Evolutionary conservation across 2,113 vertebrate species (phyloP).

Genomic region (Poecile atricapillus): DNA sequence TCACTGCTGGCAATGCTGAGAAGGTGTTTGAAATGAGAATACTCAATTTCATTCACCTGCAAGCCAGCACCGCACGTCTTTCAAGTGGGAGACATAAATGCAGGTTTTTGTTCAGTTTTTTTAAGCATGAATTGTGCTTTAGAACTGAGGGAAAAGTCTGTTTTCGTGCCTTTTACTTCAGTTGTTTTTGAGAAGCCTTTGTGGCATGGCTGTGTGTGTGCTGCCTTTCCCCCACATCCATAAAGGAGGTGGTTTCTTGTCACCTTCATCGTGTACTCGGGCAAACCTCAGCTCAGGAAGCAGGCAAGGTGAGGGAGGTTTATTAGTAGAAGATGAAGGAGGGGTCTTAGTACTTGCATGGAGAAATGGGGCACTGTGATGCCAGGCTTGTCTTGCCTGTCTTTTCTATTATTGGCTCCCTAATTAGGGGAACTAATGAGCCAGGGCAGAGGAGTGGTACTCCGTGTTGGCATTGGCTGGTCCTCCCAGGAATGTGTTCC

Average conservation of each 20-base stretch:
- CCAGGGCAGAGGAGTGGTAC: fast-evolving
- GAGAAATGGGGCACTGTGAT: fast-evolving
- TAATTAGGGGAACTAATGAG: neutral
- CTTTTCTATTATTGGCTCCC: neutral
- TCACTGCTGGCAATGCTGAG: neutral
- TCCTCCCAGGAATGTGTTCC: neutral
- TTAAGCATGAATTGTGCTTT: neutral
- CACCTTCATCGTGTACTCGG: fast-evolving
- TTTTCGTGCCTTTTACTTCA: neutral
- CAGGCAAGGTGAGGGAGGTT: neutral
- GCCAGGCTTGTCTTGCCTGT: neutral
- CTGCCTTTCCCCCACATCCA: neutral
- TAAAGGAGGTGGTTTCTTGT: neutral
- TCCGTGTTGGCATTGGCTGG: fast-evolving
- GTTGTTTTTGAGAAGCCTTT: neutral
- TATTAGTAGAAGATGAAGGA: neutral
- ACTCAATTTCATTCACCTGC: neutral
- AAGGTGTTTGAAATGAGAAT: neutral
- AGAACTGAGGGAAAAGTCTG: neutral
- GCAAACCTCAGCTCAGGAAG: neutral
- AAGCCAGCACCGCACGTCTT: neutral
- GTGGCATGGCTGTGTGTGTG: neutral
- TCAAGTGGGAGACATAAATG: neutral
- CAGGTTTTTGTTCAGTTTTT: neutral
- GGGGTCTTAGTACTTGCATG: neutral